Evolutionary conservation across 2,113 vertebrate genomes (phyloP).

Genomic region (Aix galericulata): DNA sequence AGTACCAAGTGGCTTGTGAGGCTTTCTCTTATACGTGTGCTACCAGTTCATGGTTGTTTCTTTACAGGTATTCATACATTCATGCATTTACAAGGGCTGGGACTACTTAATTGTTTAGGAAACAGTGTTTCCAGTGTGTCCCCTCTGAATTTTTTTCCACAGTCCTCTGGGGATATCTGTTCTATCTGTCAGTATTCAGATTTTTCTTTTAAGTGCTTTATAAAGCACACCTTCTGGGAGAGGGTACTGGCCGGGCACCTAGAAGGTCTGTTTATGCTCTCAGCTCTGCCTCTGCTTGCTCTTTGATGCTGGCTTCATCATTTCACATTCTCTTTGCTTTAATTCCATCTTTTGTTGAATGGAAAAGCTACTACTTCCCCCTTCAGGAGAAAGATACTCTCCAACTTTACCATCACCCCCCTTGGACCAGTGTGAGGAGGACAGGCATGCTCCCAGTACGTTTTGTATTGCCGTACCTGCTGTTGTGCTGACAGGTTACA

Average conservation of each 20-base stretch:
- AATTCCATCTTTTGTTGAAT: background rate
- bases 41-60: background rate
- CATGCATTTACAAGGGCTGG: background rate
- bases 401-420: background rate
- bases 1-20: background rate
- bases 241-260: background rate
- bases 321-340: slow-evolving; percentile 35
- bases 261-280: background rate
- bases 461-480: background rate
- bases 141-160: background rate
- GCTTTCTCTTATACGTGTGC: background rate
- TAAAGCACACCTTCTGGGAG: background rate
- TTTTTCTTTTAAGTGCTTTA: background rate
- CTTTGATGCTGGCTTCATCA: background rate
- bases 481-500: background rate
- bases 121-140: background rate
- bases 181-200: background rate
- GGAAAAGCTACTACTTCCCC: background rate
- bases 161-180: background rate
- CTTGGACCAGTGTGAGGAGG: background rate
- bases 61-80: background rate
- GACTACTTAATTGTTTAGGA: background rate
- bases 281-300: background rate
- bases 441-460: background rate
- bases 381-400: background rate